Base-by-base conservation (phyloP, 2,888 invertebrate species). In the Drosophila antonietae region DNA sequence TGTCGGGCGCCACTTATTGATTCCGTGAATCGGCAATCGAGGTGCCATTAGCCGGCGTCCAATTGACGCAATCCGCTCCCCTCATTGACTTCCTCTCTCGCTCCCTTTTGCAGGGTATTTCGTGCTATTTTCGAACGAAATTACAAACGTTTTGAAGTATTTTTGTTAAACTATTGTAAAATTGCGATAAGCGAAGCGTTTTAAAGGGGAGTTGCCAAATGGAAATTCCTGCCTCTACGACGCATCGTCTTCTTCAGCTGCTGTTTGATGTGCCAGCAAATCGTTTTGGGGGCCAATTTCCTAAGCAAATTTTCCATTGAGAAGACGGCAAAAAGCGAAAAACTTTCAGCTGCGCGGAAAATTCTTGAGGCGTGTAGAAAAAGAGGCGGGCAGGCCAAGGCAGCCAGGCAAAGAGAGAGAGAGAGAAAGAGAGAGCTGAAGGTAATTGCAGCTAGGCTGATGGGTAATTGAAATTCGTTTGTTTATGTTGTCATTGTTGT, bases 401-500 rank as follows among this genome's bases (percentile, higher is more conserved):
- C 2, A 33, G 10, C 0, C 2, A 33, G 8, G 2, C 31, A 31
- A 44, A 20, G 10, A 6, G 28, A 33, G 10, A 18, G 6, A 18
- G 33, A 23, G 43, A 12, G 33, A 28, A 44, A 20, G 9, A 1
- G 8, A 3, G 28, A 23, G 37, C 9, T 31, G 35, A 14, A 68
- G 86, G 83, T 84, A 84, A 84, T 84, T 84, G 88, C 89, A 75
- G 73, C 18, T 65, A 52, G 70, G 41, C 69, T 67, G 70, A 73
- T 77, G 75, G 80, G 81, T 88, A 88, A 88, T 90, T 83, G 89
- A 88, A 88, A 88, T 88, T 83, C 82, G 87, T 90, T 83, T 84
- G 84, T 88, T 89, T 89, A 83, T 78, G 89, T 87, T 86, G 87
- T 82, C 84, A 84, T 88, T 84, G 89, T 76, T 75, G 80, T 75